Conservation (phyloP, 2,113 vertebrate species). For the Coryphaenoides rupestris region DNA sequence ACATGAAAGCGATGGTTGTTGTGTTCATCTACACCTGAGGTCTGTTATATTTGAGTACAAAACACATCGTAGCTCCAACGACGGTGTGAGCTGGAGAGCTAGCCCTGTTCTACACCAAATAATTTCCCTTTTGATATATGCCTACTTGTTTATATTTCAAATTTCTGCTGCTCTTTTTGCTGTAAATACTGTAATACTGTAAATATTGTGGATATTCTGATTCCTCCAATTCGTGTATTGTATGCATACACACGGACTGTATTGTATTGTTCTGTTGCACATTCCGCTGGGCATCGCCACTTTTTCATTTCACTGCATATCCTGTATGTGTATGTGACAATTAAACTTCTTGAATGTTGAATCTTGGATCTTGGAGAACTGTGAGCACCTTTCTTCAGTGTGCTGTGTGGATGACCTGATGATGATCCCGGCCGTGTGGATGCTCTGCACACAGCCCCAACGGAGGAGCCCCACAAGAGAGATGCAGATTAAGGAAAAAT, state of each 20-base stretch:
- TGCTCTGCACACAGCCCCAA: neutral
- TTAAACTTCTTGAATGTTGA: too few species aligned
- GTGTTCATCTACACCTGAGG: constrained; percentile 55
- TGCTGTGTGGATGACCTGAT: neutral
- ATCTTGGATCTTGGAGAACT: too few species aligned
- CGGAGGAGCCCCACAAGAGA: neutral
- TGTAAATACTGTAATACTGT: too few species aligned
- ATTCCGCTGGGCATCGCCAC: too few species aligned
- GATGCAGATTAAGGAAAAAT: neutral
- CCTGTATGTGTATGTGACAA: too few species aligned
- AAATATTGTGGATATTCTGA: too few species aligned
- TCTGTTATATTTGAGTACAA: constrained; percentile 17
- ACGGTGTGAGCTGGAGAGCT: constrained; percentile 11
- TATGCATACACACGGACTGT: too few species aligned
- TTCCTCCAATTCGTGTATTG: too few species aligned
- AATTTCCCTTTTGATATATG: constrained; percentile 4
- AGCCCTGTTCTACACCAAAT: constrained; percentile 12
- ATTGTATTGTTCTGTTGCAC: too few species aligned
- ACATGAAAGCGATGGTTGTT: constrained; percentile 21
- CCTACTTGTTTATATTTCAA: too few species aligned
- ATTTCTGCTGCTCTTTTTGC: too few species aligned
- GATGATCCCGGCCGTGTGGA: neutral
- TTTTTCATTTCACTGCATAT: too few species aligned
- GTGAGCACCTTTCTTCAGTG: neutral
- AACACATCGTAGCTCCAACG: constrained; percentile 10